Conservation (phyloP, 2,113 vertebrate genomes). For the Prolemur simus region DNA sequence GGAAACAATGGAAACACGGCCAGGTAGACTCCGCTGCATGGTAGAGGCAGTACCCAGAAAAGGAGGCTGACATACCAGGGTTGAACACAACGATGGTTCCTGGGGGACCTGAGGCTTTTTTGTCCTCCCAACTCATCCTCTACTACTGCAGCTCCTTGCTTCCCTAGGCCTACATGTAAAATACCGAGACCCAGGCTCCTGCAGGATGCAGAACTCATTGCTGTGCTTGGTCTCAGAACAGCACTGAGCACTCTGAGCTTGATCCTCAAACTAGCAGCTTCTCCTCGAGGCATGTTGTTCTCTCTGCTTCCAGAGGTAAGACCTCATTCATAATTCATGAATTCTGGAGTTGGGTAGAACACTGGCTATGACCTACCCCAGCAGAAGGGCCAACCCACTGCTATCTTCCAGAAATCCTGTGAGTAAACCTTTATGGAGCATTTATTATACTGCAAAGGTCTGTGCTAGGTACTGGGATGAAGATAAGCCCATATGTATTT, state of each 20-base stretch:
- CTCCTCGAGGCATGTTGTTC: fast-evolving
- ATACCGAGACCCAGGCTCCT: too few relatives aligned
- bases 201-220: background rate
- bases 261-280: background rate
- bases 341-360: background rate
- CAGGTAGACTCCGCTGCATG: background rate
- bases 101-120: background rate
- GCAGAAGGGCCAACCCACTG: background rate
- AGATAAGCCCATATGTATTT: background rate
- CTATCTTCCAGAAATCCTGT: background rate
- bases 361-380: background rate
- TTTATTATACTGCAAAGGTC: background rate
- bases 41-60: background rate
- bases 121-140: background rate
- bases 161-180: too few relatives aligned
- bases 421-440: background rate
- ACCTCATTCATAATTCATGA: background rate
- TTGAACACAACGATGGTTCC: background rate
- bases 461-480: background rate
- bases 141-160: background rate
- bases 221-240: background rate
- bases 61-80: too few relatives aligned
- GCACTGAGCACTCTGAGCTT: fast-evolving
- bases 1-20: background rate
- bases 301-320: background rate